Base-by-base conservation (phyloP, 2,888 invertebrate species). In the Apodemia mormo region DNA sequence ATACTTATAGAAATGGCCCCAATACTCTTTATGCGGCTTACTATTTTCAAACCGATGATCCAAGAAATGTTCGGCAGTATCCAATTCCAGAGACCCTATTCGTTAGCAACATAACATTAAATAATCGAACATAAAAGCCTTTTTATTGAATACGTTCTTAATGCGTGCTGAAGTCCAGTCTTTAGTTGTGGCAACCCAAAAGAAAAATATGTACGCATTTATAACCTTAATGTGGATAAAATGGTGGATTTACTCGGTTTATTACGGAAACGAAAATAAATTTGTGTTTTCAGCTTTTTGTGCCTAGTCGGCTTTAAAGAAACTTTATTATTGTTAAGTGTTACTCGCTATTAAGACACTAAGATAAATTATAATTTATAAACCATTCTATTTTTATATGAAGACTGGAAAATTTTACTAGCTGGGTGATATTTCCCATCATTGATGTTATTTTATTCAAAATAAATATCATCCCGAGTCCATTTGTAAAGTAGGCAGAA, bases 201-300 rank as follows among this genome's bases (percentile, higher is more conserved):
- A 30, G 58, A 58, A 33, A 61, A 61, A 61, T 61, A 61, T 61
- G 14, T 61, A 61, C 30, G 12, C 61, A 61, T 61, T 61, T 61
- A 61, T 33, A 30, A 61, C 61, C 33, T 58, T 61, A 61, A 61
- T 61, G 29, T 33, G 12, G 61, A 61, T 61, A 61, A 61, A 58
- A 58, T 61, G 61, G 61, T 30, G 58, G 58, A 58, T 61, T 61
- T 61, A 61, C 33, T 33, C 6, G 30, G 61, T 33, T 7, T 61
- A 12, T 64, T 64, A 64, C 7, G 14, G 61, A 14, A 64, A 64
- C 37, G 37, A 64, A 64, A n/a, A 64, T n/a, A 64, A 64, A 64
- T 37, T 64, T n/a, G 7, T 33, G 37, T 33, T 61, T 30, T 33
- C 30, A n/a, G 56, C 14, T 14, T 40, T 49, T 3, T 5, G 14